Evolutionary conservation across 2,888 invertebrate genomes (phyloP).

Genomic region (Hofmannophila pseudospretella): DNA sequence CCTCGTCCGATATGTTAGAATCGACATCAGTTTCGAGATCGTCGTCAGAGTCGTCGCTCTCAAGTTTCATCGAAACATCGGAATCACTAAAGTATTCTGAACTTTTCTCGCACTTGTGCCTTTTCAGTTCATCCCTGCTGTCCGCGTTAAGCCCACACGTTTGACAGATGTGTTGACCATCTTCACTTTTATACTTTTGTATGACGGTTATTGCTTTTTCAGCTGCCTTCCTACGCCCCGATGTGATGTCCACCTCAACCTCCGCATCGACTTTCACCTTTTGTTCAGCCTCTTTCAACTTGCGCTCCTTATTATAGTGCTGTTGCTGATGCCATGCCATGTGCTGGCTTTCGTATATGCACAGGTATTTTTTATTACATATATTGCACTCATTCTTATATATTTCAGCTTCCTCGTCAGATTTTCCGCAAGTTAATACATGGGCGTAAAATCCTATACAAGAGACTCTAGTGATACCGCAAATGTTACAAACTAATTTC

Average conservation of each 20-base stretch:
- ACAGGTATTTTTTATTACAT: slow-evolving; percentile 68
- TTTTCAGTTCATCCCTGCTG: slow-evolving; percentile 17
- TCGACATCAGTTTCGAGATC: slow-evolving; percentile 29
- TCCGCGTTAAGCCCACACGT: slow-evolving; percentile 29
- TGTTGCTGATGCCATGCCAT: slow-evolving; percentile 63
- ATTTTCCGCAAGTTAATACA: slow-evolving; percentile 77
- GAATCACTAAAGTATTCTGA: slow-evolving; percentile 27
- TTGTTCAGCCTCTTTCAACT: slow-evolving; percentile 19
- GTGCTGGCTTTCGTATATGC: slow-evolving; percentile 79
- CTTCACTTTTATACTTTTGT: slow-evolving; percentile 33
- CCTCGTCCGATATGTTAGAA: slow-evolving; percentile 39
- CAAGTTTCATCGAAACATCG: slow-evolving; percentile 32
- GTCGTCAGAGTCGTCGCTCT: slow-evolving; percentile 21
- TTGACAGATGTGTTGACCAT: slow-evolving; percentile 24
- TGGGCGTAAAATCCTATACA: slow-evolving; percentile 80
- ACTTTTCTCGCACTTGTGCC: slow-evolving; percentile 19
- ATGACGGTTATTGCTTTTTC: slow-evolving; percentile 52
- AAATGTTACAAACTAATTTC: slow-evolving; percentile 72
- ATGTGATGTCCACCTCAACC: not conserved
- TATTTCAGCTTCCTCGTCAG: slow-evolving; percentile 65
- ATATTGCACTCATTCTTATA: slow-evolving; percentile 70
- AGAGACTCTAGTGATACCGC: slow-evolving; percentile 69
- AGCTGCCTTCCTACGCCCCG: slow-evolving; percentile 48
- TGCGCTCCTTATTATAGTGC: slow-evolving; percentile 28
- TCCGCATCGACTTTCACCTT: slow-evolving; percentile 10